phyloP scores from a whole-genome alignment of 2,113 vertebrate genomes.

The Indri indri region DNA sequence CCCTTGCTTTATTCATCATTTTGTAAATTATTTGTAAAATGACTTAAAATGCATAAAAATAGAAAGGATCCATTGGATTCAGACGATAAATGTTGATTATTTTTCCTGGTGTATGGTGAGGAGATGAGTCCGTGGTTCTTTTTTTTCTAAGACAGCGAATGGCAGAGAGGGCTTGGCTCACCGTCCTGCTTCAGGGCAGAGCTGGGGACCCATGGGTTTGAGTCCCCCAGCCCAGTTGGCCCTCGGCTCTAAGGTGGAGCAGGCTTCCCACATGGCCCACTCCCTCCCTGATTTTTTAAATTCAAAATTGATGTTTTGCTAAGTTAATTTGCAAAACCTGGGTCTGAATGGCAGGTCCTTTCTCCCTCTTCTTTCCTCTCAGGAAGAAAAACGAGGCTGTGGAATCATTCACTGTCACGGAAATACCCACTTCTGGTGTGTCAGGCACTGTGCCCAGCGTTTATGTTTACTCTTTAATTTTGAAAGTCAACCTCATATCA shows the following conservation, averaged over 20 bases:
- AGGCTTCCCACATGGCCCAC: background rate
- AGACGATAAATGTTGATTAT: fast-evolving
- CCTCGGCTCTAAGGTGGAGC: background rate
- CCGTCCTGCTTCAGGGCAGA: background rate
- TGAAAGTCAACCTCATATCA: fast-evolving
- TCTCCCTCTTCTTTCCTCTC: background rate
- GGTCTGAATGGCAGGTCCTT: background rate
- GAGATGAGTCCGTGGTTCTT: background rate
- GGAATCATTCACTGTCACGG: fast-evolving
- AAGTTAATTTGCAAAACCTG: background rate
- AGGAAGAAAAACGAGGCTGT: background rate
- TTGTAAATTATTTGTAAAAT: background rate
- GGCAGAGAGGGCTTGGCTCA: background rate
- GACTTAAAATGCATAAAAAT: background rate
- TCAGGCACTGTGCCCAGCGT: fast-evolving
- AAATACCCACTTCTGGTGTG: no score
- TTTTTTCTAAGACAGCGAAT: background rate
- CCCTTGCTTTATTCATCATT: background rate
- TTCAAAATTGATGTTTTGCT: background rate
- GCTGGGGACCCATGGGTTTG: no score
- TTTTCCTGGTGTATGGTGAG: no score
- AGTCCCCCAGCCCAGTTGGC: background rate
- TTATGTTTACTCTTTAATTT: background rate
- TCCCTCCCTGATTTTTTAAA: background rate
- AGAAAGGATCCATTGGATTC: background rate